Base-by-base conservation (phyloP, 2,113 vertebrate genomes). In the Aegithalos caudatus region DNA sequence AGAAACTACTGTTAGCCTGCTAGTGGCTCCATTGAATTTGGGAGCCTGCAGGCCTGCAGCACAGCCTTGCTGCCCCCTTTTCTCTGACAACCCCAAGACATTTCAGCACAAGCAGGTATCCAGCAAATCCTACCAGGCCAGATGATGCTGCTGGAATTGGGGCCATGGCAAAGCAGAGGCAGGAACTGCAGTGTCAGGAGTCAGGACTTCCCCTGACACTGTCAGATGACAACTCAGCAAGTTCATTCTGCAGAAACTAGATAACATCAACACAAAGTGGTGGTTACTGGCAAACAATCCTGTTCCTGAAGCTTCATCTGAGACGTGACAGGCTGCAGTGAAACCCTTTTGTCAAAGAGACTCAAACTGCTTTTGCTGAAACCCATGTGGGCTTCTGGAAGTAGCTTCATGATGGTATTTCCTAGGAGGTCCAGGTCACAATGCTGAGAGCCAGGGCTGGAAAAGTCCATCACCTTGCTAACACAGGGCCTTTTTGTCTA, bases 241-340 rank as follows among this genome's bases (percentile, higher is more conserved):
- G 95, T 96, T 92, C 92, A 97, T 98, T 98, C 98, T 98, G 96
- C 96, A 98, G 97, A 98, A 98, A 92, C 82, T 44, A 86, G 98
- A 98, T 98, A 98, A 97, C 96, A 98, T 98, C 98, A 97, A 90
- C 92, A 72, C 11, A 90, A 51, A 71, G 92, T 92, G 44, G 94
- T 96, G 84, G 94, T 98, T 98, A 97, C 98, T 95, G 97, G 97
- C 97, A 97, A 81, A 93, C 74, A 66, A 78, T 94, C 73, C 77
- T 94, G 95, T 97, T 97, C 93, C 94, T 91, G 66, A 66, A 97
- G 95, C 94, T 96, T 95, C 86, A 96, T 91, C 81, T 94, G 85
- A 96, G 83, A 96, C 27, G 31, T 82, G 90, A 93, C 66, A 86
- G 69, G 81, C 92, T 86, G 89, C 50, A 91, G 64, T 48, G 74